Conservation (phyloP, 2,113 vertebrate genomes). For the Arizona elegans region DNA sequence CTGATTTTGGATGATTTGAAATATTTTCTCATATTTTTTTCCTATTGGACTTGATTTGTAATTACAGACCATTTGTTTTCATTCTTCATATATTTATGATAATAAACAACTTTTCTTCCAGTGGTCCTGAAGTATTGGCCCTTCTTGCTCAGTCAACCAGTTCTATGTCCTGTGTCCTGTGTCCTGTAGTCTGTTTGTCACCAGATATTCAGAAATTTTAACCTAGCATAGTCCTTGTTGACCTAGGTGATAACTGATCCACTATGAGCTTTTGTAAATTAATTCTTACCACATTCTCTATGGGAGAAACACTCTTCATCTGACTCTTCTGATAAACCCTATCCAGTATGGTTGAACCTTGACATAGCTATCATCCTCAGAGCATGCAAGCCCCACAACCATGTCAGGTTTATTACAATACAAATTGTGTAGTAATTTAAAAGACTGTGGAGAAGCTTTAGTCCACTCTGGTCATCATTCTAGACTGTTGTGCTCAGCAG, state of each 20-base stretch:
- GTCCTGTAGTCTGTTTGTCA: not conserved
- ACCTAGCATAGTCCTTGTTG: not conserved
- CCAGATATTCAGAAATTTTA: not conserved
- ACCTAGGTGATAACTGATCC: not conserved
- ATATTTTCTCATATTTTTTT: not conserved
- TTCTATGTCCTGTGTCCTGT: not conserved
- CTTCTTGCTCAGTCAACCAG: not conserved
- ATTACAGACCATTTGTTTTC: not conserved
- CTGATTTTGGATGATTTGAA: not conserved
- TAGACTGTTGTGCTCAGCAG: constrained; percentile 14
- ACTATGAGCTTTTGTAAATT: not conserved
- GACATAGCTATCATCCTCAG: not conserved
- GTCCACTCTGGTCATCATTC: not conserved
- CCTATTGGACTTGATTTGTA: not conserved
- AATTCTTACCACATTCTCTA: not conserved
- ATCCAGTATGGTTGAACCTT: not conserved
- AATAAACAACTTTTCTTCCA: not conserved
- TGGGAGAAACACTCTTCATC: not conserved
- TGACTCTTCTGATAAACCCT: not conserved
- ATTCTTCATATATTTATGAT: not conserved
- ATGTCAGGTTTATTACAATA: not conserved
- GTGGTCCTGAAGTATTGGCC: not conserved
- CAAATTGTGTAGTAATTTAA: constrained; percentile 26
- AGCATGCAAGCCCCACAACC: not conserved
- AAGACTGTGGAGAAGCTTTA: constrained; percentile 2